Evolutionary conservation across 2,113 vertebrate genomes (phyloP).

Genomic region (Antechinus flavipes): DNA sequence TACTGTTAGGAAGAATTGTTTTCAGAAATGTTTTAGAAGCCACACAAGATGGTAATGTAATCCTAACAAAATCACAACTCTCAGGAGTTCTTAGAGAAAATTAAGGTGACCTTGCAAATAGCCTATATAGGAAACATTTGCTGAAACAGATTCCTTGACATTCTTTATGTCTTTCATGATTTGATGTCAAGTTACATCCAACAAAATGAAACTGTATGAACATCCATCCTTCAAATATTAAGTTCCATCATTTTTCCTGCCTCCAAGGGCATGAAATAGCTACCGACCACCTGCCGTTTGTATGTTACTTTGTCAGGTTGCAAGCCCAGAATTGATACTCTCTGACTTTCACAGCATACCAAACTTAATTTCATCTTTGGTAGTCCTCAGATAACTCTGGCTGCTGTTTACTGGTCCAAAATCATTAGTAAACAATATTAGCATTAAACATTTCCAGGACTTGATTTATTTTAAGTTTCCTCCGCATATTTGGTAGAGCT

Average conservation of each 20-base stretch:
- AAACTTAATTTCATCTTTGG: conserved; percentile 32
- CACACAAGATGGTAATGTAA: conserved; percentile 65
- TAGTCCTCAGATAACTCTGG: conserved; percentile 51
- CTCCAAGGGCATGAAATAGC: conserved; percentile 73
- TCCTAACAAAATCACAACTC: conserved; percentile 72
- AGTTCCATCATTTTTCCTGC: conserved; percentile 73
- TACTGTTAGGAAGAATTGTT: conserved; percentile 64
- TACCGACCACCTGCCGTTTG: conserved; percentile 62
- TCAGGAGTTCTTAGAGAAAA: conserved; percentile 71
- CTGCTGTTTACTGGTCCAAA: conserved; percentile 50
- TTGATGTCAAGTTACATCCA: conserved; percentile 76
- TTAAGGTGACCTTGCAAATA: conserved; percentile 85
- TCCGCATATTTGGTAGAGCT: conserved; percentile 53
- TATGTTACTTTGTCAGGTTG: conserved; percentile 68
- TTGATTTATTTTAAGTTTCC: conserved; percentile 69
- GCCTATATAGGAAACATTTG: conserved; percentile 69
- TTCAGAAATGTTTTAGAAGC: conserved; percentile 68
- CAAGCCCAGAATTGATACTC: conserved; percentile 58
- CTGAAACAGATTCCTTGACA: conserved; percentile 71
- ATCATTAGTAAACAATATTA: conserved; percentile 56
- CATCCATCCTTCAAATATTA: conserved; percentile 77
- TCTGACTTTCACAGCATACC: conserved; percentile 50
- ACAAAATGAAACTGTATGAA: conserved; percentile 79
- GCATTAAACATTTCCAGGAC: conserved; percentile 58
- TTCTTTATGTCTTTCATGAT: conserved; percentile 68